phyloP scores from a whole-genome alignment of 2,888 invertebrate species.

The Lepidochitona cinerea region DNA sequence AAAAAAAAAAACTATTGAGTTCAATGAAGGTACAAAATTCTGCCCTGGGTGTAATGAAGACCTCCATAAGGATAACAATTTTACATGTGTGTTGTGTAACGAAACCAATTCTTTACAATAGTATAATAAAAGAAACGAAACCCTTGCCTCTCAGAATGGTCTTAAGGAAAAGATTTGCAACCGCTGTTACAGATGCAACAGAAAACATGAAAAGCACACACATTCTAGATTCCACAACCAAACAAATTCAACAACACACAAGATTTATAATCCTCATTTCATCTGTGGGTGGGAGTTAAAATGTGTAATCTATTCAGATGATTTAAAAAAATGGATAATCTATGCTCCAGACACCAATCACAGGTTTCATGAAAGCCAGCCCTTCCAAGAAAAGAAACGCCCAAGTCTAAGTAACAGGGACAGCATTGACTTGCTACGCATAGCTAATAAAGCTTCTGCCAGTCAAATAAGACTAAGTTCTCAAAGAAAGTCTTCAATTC shows the following conservation, averaged over 20 bases:
- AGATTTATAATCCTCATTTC: background rate
- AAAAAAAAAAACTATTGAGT: too few relatives aligned
- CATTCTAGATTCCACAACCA: background rate
- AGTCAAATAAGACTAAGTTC: background rate
- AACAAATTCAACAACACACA: background rate
- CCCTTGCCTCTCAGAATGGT: too few relatives aligned
- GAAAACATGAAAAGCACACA: background rate
- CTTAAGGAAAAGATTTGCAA: background rate
- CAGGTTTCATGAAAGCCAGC: background rate
- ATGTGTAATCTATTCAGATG: background rate
- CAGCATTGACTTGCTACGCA: background rate
- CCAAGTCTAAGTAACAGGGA: background rate
- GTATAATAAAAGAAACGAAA: too few relatives aligned
- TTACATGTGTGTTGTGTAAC: too few relatives aligned
- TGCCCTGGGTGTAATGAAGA: too few relatives aligned
- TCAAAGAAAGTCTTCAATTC: background rate
- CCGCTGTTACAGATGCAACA: background rate
- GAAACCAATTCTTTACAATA: too few relatives aligned
- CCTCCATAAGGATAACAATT: too few relatives aligned
- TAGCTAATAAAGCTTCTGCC: background rate
- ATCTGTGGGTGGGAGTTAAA: background rate
- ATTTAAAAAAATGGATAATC: background rate
- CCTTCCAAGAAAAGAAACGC: background rate
- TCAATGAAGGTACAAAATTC: too few relatives aligned
- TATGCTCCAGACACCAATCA: background rate